Conservation (phyloP, 2,113 vertebrate genomes). For the Climacteris rufus region DNA sequence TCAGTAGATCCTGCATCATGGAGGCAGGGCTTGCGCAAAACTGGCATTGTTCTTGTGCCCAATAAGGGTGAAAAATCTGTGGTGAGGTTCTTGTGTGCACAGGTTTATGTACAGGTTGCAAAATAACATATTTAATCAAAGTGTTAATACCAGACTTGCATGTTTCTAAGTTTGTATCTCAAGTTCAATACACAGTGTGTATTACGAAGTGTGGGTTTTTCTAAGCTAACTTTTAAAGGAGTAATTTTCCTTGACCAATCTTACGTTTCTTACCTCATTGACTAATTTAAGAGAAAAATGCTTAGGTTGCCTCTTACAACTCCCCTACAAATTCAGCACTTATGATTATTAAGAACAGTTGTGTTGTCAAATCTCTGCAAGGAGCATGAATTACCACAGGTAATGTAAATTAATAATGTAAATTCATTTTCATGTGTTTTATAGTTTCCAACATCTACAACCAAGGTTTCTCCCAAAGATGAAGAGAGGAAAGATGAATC, state of each 20-base stretch:
- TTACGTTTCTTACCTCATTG: conserved; percentile 61
- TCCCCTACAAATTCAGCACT: neutral
- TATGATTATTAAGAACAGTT: neutral
- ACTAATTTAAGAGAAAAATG: conserved; percentile 53
- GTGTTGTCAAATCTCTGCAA: neutral
- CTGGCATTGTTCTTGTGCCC: conserved; percentile 99
- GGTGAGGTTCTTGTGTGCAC: conserved; percentile 91
- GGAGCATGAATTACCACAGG: neutral
- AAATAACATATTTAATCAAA: conserved; percentile 74
- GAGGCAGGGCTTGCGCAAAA: conserved; percentile 99
- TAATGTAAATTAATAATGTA: neutral
- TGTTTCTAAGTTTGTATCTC: conserved; percentile 69
- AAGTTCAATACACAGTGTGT: conserved; percentile 57
- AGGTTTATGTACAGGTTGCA: conserved; percentile 67
- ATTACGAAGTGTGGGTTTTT: conserved; percentile 62
- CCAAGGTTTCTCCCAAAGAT: conserved; percentile 88
- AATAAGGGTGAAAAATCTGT: conserved; percentile 87
- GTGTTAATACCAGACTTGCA: conserved; percentile 71
- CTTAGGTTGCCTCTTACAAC: neutral
- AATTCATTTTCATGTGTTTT: neutral
- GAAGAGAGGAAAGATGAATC: conserved; percentile 96
- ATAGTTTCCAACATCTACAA: conserved; percentile 80
- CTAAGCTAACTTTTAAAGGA: conserved; percentile 66
- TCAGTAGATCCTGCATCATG: conserved; percentile 95
- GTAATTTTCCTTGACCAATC: conserved; percentile 31